These are phyloP conservation scores for Hypothenemus hampei DNA, from an alignment of 1,140 invertebrate genomes.

Conservation along the genomic window DNA sequence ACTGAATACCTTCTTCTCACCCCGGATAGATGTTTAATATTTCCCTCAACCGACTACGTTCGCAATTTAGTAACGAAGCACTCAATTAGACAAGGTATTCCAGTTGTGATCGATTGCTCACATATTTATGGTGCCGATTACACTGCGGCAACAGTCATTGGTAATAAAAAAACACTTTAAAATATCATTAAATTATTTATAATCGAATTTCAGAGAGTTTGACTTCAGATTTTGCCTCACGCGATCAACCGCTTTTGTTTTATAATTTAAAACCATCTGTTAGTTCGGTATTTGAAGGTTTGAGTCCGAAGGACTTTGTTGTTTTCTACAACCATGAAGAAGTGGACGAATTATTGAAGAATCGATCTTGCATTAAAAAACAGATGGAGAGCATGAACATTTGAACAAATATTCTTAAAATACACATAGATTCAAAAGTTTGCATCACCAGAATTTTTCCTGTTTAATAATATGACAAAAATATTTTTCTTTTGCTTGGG, in stretches of 20 bases:
- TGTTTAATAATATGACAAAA: too few species aligned
- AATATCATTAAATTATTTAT: background rate
- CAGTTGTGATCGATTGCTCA: constrained; percentile 77
- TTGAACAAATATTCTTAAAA: too few species aligned
- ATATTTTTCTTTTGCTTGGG: too few species aligned
- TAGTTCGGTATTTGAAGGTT: constrained; percentile 68
- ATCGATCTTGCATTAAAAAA: constrained; percentile 26
- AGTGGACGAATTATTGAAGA: constrained; percentile 51
- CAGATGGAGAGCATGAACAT: constrained; percentile 27
- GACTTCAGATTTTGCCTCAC: constrained; percentile 63
- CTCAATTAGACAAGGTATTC: constrained; percentile 59
- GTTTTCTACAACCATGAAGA: constrained; percentile 73
- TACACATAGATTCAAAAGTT: too few species aligned
- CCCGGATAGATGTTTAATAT: constrained; percentile 78
- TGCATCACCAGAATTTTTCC: too few species aligned
- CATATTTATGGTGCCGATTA: constrained; percentile 79
- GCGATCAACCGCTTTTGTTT: constrained; percentile 71
- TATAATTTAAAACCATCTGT: constrained; percentile 77
- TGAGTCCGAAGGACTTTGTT: constrained; percentile 65
- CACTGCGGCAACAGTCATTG: constrained; percentile 69
- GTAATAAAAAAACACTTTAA: background rate
- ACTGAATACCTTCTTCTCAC: constrained; percentile 74
- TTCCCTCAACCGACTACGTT: constrained; percentile 84
- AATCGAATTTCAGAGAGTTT: constrained; percentile 47
- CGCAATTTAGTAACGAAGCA: constrained; percentile 76